Conservation (phyloP, 2,113 vertebrate species). For the Stictonetta naevosa region DNA sequence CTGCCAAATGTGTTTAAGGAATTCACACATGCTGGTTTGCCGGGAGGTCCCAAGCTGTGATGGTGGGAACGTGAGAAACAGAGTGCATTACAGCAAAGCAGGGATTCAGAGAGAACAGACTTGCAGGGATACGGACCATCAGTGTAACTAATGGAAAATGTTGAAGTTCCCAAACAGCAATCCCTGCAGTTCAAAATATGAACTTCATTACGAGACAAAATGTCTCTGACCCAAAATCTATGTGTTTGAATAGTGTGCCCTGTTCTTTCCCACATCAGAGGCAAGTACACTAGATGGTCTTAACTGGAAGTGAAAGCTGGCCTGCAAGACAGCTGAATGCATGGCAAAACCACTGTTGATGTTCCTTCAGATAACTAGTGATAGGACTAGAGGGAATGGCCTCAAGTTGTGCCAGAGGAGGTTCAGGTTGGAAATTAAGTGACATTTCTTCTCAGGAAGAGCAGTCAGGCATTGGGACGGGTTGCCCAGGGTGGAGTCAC, state of each 20-base stretch:
- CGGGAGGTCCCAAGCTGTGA: background rate
- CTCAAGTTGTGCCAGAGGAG: too few relatives aligned
- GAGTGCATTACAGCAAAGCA: accelerated
- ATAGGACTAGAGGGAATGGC: too few relatives aligned
- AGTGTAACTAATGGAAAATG: background rate
- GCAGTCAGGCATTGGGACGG: too few relatives aligned
- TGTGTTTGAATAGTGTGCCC: accelerated
- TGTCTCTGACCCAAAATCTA: background rate
- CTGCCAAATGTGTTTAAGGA: background rate
- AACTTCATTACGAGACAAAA: background rate
- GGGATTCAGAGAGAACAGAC: background rate
- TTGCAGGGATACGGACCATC: background rate
- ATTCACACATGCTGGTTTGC: background rate
- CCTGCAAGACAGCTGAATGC: background rate
- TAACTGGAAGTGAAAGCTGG: background rate
- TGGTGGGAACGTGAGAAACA: background rate
- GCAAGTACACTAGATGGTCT: background rate
- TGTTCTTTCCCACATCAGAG: background rate
- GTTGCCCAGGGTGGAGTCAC: too few relatives aligned
- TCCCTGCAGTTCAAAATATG: background rate
- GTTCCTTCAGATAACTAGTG: background rate
- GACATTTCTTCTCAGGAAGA: too few relatives aligned
- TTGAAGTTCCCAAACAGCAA: background rate
- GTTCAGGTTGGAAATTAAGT: too few relatives aligned
- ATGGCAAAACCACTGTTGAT: background rate